These are phyloP conservation scores for Cosmia pyralina DNA, from an alignment of 2,888 invertebrate genomes.

Conservation along the genomic window DNA sequence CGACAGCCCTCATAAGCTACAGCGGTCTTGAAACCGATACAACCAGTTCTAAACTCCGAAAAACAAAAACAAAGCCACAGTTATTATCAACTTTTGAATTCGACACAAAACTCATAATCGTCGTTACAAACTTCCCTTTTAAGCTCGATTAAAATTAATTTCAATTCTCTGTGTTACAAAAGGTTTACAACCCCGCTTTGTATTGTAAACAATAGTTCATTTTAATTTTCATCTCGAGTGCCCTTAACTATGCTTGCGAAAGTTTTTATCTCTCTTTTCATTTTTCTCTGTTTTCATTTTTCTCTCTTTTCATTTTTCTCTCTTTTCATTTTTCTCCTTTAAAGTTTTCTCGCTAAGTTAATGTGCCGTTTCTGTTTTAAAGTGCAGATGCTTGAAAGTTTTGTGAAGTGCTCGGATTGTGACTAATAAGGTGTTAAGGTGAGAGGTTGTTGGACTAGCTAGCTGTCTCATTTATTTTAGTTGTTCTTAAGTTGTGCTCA, in stretches of 20 bases:
- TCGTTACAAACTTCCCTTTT: conserved; percentile 8
- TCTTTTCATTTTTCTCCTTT: conserved; percentile 43
- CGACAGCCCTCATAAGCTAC: background rate
- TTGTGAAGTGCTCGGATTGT: conserved; percentile 41
- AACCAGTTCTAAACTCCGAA: conserved; percentile 6
- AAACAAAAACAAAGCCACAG: conserved; percentile 5
- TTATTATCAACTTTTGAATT: conserved; percentile 29
- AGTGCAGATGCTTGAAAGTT: conserved; percentile 51
- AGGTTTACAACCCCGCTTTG: conserved; percentile 64
- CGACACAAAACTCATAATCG: conserved; percentile 23
- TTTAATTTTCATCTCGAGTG: conserved; percentile 73
- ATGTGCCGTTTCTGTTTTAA: conserved; percentile 44
- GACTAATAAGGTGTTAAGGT: conserved; percentile 50
- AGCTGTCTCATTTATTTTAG: conserved; percentile 12
- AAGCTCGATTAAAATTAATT: conserved; percentile 51
- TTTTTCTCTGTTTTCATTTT: conserved; percentile 55
- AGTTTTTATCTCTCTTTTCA: conserved; percentile 61
- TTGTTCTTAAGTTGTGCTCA: background rate
- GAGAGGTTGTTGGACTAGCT: conserved; percentile 11
- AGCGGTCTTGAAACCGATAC: background rate
- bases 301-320: conserved; percentile 53
- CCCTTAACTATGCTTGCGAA: conserved; percentile 39
- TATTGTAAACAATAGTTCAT: conserved; percentile 69
- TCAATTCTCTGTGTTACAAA: conserved; percentile 29
- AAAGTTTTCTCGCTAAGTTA: conserved; percentile 49